Conservation (phyloP, 1,140 invertebrate genomes). For the Palaemon carinicauda region DNA sequence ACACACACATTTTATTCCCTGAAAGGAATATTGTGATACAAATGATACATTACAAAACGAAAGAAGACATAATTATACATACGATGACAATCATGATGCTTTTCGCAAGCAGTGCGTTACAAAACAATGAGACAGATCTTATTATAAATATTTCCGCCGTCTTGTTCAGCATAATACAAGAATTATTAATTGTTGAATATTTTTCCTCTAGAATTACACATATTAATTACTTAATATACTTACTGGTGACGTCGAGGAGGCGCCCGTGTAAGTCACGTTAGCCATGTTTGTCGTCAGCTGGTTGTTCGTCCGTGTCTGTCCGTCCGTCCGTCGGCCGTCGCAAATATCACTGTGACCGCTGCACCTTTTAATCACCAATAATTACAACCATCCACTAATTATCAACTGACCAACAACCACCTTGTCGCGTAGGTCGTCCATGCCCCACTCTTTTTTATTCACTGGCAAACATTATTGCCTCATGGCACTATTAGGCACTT, state of each 20-base stretch:
- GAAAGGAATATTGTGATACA: too few species aligned
- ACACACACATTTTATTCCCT: background rate
- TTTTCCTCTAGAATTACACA: background rate
- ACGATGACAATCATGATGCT: too few species aligned
- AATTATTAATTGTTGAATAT: background rate
- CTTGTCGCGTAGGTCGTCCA: constrained; percentile 22
- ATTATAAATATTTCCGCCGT: too few species aligned
- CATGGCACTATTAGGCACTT: constrained; percentile 24
- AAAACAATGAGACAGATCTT: too few species aligned
- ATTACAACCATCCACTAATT: constrained; percentile 48
- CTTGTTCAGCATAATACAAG: background rate
- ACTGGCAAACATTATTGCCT: background rate
- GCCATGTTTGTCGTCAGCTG: constrained; percentile 17
- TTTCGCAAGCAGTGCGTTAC: too few species aligned
- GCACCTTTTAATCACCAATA: constrained; percentile 44
- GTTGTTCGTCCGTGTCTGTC: constrained; percentile 13
- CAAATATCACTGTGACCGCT: constrained; percentile 15
- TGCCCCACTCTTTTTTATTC: constrained; percentile 38
- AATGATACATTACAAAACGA: too few species aligned
- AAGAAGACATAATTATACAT: too few species aligned
- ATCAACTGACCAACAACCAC: constrained; percentile 42
- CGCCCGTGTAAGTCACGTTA: constrained; percentile 48
- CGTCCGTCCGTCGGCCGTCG: background rate
- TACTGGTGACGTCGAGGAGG: constrained; percentile 48
- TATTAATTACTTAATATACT: constrained; percentile 12